phyloP scores from a whole-genome alignment of 2,797 vertebrate species.

The Rhinatrema bivittatum region DNA sequence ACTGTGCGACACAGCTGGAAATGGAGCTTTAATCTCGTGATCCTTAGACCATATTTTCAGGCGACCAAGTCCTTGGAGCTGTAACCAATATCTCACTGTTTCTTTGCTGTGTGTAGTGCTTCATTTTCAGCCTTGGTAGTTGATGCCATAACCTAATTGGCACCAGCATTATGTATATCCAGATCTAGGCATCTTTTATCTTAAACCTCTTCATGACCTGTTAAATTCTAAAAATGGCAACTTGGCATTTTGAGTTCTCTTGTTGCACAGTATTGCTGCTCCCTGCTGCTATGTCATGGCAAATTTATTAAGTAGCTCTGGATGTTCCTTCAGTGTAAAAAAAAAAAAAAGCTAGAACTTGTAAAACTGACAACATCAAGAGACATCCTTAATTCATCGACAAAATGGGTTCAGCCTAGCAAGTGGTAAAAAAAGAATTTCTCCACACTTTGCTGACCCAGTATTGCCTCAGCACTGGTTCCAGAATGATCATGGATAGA shows the following conservation, averaged over 20 bases:
- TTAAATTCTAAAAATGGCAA: conserved; percentile 25
- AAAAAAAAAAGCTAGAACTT: too few relatives aligned
- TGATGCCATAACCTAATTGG: conserved; percentile 35
- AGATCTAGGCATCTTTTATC: conserved; percentile 31
- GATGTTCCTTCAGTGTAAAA: too few relatives aligned
- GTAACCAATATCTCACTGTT: conserved; percentile 47
- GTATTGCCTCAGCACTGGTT: too few relatives aligned
- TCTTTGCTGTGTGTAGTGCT: conserved; percentile 30
- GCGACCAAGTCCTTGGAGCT: conserved; percentile 56
- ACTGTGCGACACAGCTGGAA: conserved; percentile 54
- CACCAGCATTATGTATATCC: conserved; percentile 28
- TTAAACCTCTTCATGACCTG: conserved; percentile 11
- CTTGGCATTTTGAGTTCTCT: conserved; percentile 18
- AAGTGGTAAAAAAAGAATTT: too few relatives aligned
- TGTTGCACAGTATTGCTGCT: too few relatives aligned
- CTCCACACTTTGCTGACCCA: too few relatives aligned
- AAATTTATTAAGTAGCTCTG: too few relatives aligned
- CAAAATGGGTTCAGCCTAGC: too few relatives aligned
- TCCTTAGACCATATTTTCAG: conserved; percentile 51
- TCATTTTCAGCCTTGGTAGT: conserved; percentile 31
- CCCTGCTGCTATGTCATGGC: too few relatives aligned
- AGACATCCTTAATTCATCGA: too few relatives aligned
- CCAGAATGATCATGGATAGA: too few relatives aligned
- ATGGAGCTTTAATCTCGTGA: conserved; percentile 46
- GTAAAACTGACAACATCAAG: too few relatives aligned